These are phyloP conservation scores for Agrochola circellaris DNA, from an alignment of 2,888 invertebrate species.

Conservation along the genomic window DNA sequence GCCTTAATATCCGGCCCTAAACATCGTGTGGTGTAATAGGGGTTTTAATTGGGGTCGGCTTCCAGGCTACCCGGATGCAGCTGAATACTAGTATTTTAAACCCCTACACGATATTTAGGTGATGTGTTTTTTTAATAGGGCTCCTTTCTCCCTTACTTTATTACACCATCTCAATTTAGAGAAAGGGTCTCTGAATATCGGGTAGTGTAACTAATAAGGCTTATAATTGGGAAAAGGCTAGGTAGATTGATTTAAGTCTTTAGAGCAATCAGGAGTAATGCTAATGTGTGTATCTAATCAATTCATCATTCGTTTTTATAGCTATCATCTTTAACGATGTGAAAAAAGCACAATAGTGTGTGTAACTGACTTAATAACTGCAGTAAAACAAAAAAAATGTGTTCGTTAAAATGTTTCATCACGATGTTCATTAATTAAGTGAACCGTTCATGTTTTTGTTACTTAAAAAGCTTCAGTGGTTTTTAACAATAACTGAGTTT, in stretches of 20 bases:
- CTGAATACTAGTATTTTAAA: too few relatives aligned
- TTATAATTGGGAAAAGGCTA: background rate
- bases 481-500: constrained; percentile 38
- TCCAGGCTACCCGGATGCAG: too few relatives aligned
- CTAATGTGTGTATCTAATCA: constrained; percentile 45
- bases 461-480: constrained; percentile 51
- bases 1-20: too few relatives aligned
- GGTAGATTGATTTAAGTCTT: background rate
- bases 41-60: too few relatives aligned
- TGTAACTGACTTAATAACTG: constrained; percentile 38
- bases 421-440: constrained; percentile 47
- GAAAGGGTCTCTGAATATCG: too few relatives aligned
- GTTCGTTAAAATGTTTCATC: constrained; percentile 52
- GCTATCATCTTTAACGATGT: constrained; percentile 42
- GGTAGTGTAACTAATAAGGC: too few relatives aligned
- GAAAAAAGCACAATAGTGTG: constrained; percentile 55
- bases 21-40: too few relatives aligned
- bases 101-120: too few relatives aligned
- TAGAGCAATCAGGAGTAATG: background rate
- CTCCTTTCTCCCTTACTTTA: too few relatives aligned
- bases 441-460: constrained; percentile 48
- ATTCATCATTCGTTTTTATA: constrained; percentile 26
- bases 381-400: constrained; percentile 34
- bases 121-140: too few relatives aligned
- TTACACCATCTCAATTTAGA: too few relatives aligned